phyloP scores from a whole-genome alignment of 2,797 vertebrate species.

The Bovichtus diacanthus region DNA sequence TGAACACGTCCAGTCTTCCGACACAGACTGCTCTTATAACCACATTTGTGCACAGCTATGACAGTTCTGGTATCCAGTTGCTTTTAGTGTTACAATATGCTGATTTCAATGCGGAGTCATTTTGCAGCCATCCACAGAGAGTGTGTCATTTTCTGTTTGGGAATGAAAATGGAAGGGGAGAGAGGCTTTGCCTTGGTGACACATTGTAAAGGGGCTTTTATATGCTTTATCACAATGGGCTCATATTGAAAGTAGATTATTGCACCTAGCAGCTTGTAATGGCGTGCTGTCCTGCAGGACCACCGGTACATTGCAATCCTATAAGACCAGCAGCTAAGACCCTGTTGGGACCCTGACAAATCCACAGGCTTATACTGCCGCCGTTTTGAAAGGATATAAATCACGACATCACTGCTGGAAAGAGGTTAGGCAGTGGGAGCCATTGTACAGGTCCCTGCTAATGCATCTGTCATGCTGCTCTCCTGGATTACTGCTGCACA shows the following conservation, averaged over 20 bases:
- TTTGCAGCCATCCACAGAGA: conserved; percentile 14
- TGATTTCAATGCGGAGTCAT: conserved; percentile 9
- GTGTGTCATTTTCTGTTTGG: conserved; percentile 23
- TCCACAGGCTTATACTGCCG: conserved; percentile 58
- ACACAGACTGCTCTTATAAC: not conserved
- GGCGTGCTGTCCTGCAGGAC: conserved; percentile 51
- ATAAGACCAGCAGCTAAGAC: conserved; percentile 52
- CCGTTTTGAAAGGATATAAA: conserved; percentile 56
- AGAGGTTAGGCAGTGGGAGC: conserved; percentile 16
- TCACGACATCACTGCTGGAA: conserved; percentile 34
- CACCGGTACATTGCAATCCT: conserved; percentile 48
- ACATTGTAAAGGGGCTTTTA: conserved; percentile 63
- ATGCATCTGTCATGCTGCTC: conserved; percentile 37
- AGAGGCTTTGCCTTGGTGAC: conserved; percentile 44
- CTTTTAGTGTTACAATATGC: not conserved
- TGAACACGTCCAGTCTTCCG: not conserved
- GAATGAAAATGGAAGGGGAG: conserved; percentile 33
- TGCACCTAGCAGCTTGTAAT: conserved; percentile 59
- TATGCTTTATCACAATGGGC: conserved; percentile 63
- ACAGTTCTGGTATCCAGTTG: not conserved
- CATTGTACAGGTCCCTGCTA: conserved; percentile 6
- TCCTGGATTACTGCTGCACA: conserved; percentile 20
- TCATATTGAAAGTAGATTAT: conserved; percentile 68
- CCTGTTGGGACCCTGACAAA: conserved; percentile 61
- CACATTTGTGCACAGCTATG: not conserved